A percentile compares a stretch with the other conserved stretches of the same genome.
These are phyloP conservation scores for Chrysina gloriosa DNA, from an alignment of 2,888 invertebrate species.

Conservation along the genomic window DNA sequence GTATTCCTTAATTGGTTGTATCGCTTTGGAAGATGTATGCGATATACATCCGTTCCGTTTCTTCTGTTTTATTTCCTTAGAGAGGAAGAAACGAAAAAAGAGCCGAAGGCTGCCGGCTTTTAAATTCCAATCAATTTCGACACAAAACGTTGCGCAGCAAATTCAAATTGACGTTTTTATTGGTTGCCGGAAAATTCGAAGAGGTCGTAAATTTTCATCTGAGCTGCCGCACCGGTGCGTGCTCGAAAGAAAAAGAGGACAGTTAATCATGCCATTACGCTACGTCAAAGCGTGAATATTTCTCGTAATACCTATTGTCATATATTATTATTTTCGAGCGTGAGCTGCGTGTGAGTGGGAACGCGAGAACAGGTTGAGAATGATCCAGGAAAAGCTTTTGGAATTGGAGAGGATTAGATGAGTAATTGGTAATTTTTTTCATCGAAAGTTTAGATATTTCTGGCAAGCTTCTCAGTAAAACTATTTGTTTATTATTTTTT, in stretches of 20 bases:
- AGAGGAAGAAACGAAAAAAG: background rate
- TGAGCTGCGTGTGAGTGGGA: too few species aligned
- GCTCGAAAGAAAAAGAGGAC: background rate
- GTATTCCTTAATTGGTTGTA: background rate
- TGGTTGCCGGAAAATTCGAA: constrained; percentile 25
- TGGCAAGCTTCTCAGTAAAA: too few species aligned
- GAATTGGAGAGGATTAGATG: too few species aligned
- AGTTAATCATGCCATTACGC: background rate
- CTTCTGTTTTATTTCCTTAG: background rate
- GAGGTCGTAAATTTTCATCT: constrained; percentile 23
- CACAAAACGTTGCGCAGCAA: constrained; percentile 16
- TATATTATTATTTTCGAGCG: too few species aligned
- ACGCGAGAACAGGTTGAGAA: too few species aligned
- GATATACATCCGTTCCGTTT: background rate
- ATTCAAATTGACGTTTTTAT: constrained; percentile 36
- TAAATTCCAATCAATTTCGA: constrained; percentile 36
- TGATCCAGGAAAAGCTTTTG: too few species aligned
- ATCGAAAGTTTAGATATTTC: too few species aligned
- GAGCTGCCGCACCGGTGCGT: background rate
- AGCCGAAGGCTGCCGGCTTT: background rate
- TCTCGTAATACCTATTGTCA: background rate
- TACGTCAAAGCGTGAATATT: background rate
- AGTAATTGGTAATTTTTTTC: too few species aligned
- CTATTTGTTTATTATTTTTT: too few species aligned
- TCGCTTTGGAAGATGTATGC: background rate